Evolutionary conservation across 2,888 invertebrate species (phyloP).

Genomic region (Antheraea assamensis): DNA sequence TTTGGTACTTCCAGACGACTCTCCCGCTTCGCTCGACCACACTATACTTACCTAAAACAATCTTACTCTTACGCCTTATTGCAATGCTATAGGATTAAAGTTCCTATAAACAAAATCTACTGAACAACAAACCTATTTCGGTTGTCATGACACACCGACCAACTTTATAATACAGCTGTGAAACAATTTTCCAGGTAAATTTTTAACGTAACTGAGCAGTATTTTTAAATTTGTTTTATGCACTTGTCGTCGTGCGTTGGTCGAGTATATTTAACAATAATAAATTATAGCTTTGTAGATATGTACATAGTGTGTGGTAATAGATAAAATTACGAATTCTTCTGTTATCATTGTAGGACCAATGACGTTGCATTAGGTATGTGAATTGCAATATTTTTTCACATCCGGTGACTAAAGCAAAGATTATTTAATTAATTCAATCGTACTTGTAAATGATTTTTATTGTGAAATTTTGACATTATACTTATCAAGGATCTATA

Average conservation of each 20-base stretch:
- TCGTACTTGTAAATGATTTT: not conserved
- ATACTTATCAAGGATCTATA: not conserved
- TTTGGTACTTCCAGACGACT: conserved; percentile 26
- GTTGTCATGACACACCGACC: conserved; percentile 6
- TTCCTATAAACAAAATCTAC: not conserved
- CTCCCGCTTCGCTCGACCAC: conserved; percentile 20
- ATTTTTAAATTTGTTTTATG: conserved; percentile 16
- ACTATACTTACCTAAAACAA: not conserved
- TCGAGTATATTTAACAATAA: conserved; percentile 18
- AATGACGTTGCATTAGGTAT: not conserved
- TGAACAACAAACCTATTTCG: conserved; percentile 1
- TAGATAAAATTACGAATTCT: conserved; percentile 2
- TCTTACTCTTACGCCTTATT: not conserved
- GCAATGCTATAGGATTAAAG: not conserved
- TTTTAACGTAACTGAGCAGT: not conserved
- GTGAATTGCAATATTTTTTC: not conserved
- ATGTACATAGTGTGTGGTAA: conserved; percentile 12
- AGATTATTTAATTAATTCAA: not conserved
- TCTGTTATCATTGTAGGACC: not conserved
- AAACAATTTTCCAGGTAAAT: conserved; percentile 10
- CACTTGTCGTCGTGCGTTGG: conserved; percentile 21
- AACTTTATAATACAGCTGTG: conserved; percentile 12
- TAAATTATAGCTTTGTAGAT: conserved; percentile 17
- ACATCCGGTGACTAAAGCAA: not conserved
- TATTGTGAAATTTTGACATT: not conserved